Evolutionary conservation across 2,797 vertebrate genomes (phyloP).

Genomic region (Manis crassicaudata): DNA sequence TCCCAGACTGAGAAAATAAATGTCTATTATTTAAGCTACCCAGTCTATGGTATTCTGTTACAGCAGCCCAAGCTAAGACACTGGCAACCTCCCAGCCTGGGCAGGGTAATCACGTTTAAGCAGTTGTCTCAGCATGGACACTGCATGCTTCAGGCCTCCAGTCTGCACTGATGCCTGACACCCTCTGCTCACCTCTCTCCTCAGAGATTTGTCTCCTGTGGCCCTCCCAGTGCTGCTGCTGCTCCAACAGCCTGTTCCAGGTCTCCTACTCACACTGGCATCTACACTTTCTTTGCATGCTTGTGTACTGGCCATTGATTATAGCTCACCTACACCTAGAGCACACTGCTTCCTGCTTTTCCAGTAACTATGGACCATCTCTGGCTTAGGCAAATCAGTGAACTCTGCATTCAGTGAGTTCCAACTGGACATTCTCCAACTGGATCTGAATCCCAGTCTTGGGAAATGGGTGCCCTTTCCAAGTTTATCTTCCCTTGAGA

Average conservation of each 20-base stretch:
- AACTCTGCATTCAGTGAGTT: background rate
- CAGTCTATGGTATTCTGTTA: background rate
- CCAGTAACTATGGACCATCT: background rate
- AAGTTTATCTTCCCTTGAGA: background rate
- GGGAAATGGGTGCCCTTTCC: background rate
- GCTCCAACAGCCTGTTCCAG: background rate
- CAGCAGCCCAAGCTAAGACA: background rate
- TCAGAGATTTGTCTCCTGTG: background rate
- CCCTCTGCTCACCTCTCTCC: background rate
- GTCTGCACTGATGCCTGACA: background rate
- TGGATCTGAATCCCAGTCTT: background rate
- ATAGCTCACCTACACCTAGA: background rate
- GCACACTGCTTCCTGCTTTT: background rate
- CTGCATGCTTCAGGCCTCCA: background rate
- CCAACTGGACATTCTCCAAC: background rate
- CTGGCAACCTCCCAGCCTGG: background rate
- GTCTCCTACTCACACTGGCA: background rate
- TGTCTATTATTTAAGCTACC: background rate
- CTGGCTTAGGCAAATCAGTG: background rate
- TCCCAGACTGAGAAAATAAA: background rate
- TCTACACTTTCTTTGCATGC: background rate
- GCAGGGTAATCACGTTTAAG: background rate
- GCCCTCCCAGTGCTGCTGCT: background rate
- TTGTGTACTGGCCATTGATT: background rate
- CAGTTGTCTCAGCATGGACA: background rate